phyloP scores from a whole-genome alignment of 2,888 invertebrate genomes.

The Tromatobia lineatoria region DNA sequence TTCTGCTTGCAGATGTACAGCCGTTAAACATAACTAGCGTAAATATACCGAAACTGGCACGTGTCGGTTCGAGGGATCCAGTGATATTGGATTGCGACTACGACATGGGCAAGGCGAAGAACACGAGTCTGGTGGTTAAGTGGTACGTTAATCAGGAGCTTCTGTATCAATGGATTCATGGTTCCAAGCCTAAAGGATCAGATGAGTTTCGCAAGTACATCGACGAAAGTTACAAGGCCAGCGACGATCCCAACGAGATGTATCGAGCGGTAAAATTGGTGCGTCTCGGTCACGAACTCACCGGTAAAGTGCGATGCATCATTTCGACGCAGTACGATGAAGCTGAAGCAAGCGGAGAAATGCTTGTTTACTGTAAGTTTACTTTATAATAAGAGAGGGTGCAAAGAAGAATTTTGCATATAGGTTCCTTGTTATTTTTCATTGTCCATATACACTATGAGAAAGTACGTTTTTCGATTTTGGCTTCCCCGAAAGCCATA shows the following conservation, averaged over 20 bases:
- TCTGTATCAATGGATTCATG: slow-evolving; percentile 94
- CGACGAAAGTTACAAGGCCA: slow-evolving; percentile 89
- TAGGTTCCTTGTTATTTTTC: background rate
- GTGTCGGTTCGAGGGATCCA: slow-evolving; percentile 87
- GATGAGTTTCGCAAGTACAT: slow-evolving; percentile 82
- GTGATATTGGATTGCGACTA: slow-evolving; percentile 92
- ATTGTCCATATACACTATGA: too few species aligned
- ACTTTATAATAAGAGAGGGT: background rate
- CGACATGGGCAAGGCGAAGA: slow-evolving; percentile 86
- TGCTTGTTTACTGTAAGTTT: slow-evolving; percentile 81
- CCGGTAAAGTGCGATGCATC: slow-evolving; percentile 91
- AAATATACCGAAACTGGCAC: slow-evolving; percentile 88
- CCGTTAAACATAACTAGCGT: slow-evolving; percentile 88
- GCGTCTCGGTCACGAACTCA: slow-evolving; percentile 90
- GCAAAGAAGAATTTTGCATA: background rate
- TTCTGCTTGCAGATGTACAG: slow-evolving; percentile 86
- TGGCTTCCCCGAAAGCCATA: too few species aligned
- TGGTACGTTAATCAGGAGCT: slow-evolving; percentile 90
- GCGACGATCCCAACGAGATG: slow-evolving; percentile 89
- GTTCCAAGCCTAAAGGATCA: slow-evolving; percentile 89
- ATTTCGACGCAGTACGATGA: slow-evolving; percentile 91
- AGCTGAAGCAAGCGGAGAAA: slow-evolving; percentile 80
- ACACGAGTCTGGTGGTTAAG: slow-evolving; percentile 91
- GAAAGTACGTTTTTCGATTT: too few species aligned
- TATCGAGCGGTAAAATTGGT: slow-evolving; percentile 90